Base-by-base conservation (phyloP, 2,113 vertebrate species). In the Hoplias malabaricus region DNA sequence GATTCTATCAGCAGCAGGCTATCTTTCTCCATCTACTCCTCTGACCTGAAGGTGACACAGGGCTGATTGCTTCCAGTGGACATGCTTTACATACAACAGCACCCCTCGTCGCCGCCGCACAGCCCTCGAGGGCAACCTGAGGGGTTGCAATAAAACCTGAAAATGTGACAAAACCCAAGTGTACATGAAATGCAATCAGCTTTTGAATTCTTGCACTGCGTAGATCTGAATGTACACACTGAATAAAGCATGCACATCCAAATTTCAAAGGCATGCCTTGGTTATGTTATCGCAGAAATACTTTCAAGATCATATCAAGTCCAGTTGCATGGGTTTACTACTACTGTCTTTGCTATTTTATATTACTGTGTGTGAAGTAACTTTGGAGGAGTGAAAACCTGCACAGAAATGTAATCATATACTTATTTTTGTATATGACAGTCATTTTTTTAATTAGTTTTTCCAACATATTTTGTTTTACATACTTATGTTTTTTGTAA, bases 21-120 rank as follows among this genome's bases (percentile, higher is more conserved):
- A 73, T 84, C 82, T 83, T 78, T 86, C 85, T 84, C 78, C 68
- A 79, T 86, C 86, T 78, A 77, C 75, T 72, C 76, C 74, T 68
- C 63, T 85, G 84, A 87, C 84, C 84, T 61, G 50, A 84, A 82
- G 80, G 83, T 86, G 80, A 86, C 80, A 85, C 56, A 36, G 11
- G 68, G 79, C 83, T 86, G 86, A 87, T 86, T 86, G 80, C 82
- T 56, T 82, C 56, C 82, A 80, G 74, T 77, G 59, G 80, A 79
- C 80, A 78, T 80, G 75, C 77, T 84, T 84, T 81, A 79, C 76
- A 79, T 78, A 75, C 76, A 84, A 80, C 81, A 82, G 48, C 42
- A 33, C 43, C 42, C 16, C 7, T 16, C 38, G 31, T 14, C 31
- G 21, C 75, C 75, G 33, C 77, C 57, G 46, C 43, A 66, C 56